Evolutionary conservation across 2,888 invertebrate species (phyloP).

Genomic region (Plagodis pulveraria): DNA sequence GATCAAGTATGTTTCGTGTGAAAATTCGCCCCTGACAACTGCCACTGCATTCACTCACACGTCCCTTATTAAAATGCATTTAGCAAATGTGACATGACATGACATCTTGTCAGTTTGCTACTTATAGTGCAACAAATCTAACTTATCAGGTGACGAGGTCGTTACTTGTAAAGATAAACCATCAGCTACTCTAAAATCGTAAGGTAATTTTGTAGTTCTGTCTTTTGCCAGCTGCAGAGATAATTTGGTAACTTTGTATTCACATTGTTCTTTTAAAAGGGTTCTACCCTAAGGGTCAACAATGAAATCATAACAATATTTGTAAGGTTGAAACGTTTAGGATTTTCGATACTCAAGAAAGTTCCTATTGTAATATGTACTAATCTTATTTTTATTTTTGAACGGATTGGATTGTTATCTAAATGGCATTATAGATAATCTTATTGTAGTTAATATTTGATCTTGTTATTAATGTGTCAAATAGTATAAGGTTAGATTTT

Average conservation of each 20-base stretch:
- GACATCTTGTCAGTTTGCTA: slow-evolving; percentile 55
- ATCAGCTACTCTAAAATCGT: too few relatives aligned
- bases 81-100: slow-evolving; percentile 57
- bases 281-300: slow-evolving; percentile 57
- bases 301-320: slow-evolving; percentile 53
- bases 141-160: too few relatives aligned
- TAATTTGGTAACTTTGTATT: slow-evolving; percentile 14
- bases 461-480: slow-evolving; percentile 30
- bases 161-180: too few relatives aligned
- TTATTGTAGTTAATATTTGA: slow-evolving; percentile 42
- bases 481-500: slow-evolving; percentile 7
- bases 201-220: too few relatives aligned
- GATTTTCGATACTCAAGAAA: slow-evolving; percentile 42
- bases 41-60: slow-evolving; percentile 29
- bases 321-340: slow-evolving; percentile 53
- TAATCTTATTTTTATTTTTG: slow-evolving; percentile 53
- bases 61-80: slow-evolving; percentile 63
- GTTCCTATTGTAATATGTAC: slow-evolving; percentile 42
- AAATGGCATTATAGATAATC: slow-evolving; percentile 54
- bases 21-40: slow-evolving; percentile 41
- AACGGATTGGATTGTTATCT: slow-evolving; percentile 44
- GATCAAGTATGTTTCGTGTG: slow-evolving; percentile 39
- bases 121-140: not conserved
- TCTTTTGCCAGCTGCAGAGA: too few relatives aligned
- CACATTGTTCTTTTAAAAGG: slow-evolving; percentile 59